Evolutionary conservation across 2,888 invertebrate genomes (phyloP).

Genomic region (Drosophila eohydei): DNA sequence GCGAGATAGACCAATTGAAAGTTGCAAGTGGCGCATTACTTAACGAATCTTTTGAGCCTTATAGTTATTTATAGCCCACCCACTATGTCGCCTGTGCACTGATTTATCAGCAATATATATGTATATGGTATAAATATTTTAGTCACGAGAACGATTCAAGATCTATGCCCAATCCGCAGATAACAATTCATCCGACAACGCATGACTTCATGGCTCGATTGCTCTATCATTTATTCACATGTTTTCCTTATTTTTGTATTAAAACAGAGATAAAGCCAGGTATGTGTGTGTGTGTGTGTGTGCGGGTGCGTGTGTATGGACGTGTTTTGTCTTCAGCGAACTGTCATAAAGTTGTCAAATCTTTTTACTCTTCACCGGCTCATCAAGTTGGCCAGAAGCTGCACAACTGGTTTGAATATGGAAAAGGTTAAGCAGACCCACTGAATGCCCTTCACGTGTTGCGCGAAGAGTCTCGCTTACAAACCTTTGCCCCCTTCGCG

Average conservation of each 20-base stretch:
- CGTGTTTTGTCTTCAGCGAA: conserved; percentile 5
- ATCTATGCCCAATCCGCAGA: conserved; percentile 53
- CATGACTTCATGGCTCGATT: conserved; percentile 53
- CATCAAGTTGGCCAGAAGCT: conserved; percentile 41
- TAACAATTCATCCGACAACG: conserved; percentile 44
- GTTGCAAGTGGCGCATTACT: conserved; percentile 1
- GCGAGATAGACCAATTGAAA: conserved; percentile 1
- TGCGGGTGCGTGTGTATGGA: conserved; percentile 12
- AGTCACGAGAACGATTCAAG: conserved; percentile 48
- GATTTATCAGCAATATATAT: conserved; percentile 36
- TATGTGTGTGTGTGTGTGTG: conserved; percentile 8
- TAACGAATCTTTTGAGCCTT: neutral
- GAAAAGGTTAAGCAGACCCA: conserved; percentile 19
- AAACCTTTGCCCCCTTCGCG: conserved; percentile 36
- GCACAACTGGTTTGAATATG: conserved; percentile 54
- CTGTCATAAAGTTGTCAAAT: conserved; percentile 28
- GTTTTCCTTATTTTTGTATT: conserved; percentile 22
- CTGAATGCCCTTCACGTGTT: conserved; percentile 62
- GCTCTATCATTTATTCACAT: conserved; percentile 43
- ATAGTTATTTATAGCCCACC: conserved; percentile 1
- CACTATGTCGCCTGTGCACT: conserved; percentile 1
- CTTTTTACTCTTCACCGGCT: conserved; percentile 19
- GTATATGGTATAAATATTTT: conserved; percentile 9
- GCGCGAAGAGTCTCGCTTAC: conserved; percentile 1
- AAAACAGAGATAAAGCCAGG: conserved; percentile 43